Evolutionary conservation across 2,797 vertebrate species (phyloP).

Genomic region (Notoglanidium macrostoma): DNA sequence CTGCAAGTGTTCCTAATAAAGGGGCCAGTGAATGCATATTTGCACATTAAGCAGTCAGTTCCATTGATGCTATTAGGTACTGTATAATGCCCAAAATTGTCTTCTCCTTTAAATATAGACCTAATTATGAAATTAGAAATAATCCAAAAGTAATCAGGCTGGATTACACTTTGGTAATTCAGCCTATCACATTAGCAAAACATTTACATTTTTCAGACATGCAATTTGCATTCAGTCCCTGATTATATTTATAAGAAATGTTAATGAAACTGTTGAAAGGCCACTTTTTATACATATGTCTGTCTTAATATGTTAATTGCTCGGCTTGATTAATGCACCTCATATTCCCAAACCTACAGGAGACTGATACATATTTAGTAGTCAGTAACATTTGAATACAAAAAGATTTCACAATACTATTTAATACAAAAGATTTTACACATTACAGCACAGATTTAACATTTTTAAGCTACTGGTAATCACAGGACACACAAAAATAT

Average conservation of each 20-base stretch:
- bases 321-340: background rate
- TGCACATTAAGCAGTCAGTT: background rate
- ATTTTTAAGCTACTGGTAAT: background rate
- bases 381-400: background rate
- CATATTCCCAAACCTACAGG: background rate
- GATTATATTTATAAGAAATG: background rate
- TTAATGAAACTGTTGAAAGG: background rate
- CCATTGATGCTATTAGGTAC: background rate
- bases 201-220: background rate
- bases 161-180: constrained; percentile 6
- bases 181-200: background rate
- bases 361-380: background rate
- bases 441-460: background rate
- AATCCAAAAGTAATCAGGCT: background rate
- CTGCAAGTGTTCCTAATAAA: background rate
- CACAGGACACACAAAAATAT: background rate
- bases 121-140: constrained; percentile 2
- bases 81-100: background rate
- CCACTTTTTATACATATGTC: background rate
- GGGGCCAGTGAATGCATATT: background rate
- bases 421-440: background rate
- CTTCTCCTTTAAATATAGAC: background rate
- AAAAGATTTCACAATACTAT: background rate
- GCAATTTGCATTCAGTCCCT: background rate
- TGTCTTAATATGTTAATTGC: background rate